A percentile compares a stretch with the other conserved stretches of the same genome.
Conservation (phyloP, 2,797 vertebrate genomes). For the Lycodopsis pacificus region DNA sequence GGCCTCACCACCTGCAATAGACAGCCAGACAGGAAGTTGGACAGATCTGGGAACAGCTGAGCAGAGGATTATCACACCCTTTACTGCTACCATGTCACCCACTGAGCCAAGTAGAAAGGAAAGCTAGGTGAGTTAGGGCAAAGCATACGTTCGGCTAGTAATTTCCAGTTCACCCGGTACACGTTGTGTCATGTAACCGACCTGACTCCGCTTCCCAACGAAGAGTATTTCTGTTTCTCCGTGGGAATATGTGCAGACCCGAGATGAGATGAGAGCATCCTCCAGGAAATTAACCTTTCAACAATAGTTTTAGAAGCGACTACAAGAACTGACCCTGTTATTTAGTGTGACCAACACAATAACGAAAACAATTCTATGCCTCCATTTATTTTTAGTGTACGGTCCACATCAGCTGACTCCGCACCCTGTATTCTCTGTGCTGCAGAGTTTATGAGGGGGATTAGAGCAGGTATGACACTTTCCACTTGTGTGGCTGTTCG, state of each 20-base stretch:
- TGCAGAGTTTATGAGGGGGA: constrained; percentile 51
- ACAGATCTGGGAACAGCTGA: constrained; percentile 51
- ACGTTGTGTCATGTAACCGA: background rate
- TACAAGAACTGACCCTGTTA: background rate
- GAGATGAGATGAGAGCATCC: background rate
- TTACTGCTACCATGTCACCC: constrained; percentile 15
- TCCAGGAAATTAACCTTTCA: background rate
- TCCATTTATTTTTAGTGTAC: constrained; percentile 66
- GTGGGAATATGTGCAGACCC: background rate
- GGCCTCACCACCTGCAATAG: constrained; percentile 24
- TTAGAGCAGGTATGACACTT: constrained; percentile 74
- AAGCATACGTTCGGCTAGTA: background rate
- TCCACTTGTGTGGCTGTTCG: constrained; percentile 49
- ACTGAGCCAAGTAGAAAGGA: constrained; percentile 33
- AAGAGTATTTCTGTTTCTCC: background rate
- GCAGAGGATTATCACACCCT: constrained; percentile 32
- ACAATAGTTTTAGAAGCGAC: constrained; percentile 1
- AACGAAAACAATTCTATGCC: constrained; percentile 26
- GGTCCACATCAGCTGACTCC: constrained; percentile 52
- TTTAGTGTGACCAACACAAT: constrained; percentile 20
- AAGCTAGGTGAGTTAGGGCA: constrained; percentile 17
- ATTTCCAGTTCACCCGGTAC: no score
- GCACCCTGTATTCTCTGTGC: constrained; percentile 25
- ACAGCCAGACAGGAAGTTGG: constrained; percentile 13
- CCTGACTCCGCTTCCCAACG: no score